Evolutionary conservation across 2,888 invertebrate species (phyloP), one percentile per base, ranked within the genome.

Genomic region (Omphaloscelis lunosa): DNA sequence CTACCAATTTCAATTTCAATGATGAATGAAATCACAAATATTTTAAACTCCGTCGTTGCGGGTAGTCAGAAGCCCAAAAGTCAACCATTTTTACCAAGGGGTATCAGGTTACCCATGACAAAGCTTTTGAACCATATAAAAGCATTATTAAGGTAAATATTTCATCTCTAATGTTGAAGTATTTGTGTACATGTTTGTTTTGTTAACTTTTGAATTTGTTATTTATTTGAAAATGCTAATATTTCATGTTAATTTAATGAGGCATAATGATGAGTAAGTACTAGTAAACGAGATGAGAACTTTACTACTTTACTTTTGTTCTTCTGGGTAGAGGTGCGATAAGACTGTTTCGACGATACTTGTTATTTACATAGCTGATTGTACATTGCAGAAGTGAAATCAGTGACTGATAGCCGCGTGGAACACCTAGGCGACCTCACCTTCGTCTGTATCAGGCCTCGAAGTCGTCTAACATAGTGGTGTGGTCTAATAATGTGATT

Each of bases 271-370:
- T 67, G 61, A 73, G 65, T 72, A 72, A n/a, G 63, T 45, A 62
- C 59, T 76, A 59, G 67, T 74, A 69, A 23, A 65, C 53, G 73
- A 63, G 29, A 61, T 73, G 34, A 71, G 53, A 67, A 79, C 48
- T 66, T 59, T 34, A 34, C 34, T 34, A 34, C 69, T 73, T 74
- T 73, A 72, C 58, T 72, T 59, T 77, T 79, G 45, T 34, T 76
- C 59, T 83, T 70, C 58, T 69, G 75, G 76, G 68, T 77, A 63
- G 72, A 77, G 75, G 70, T 75, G 79, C 74, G 74, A 83, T 75
- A 83, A 87, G 85, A 87, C 80, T 85, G 80, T 79, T 80, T 76
- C 65, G 41, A 73, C 63, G 68, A 85, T 72, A 67, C 71, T 75
- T 67, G 71, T 65, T 68, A 29, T 75, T 75, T 59, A 68, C 53